Conservation (phyloP, 2,888 invertebrate species). For the Arctia plantaginis region DNA sequence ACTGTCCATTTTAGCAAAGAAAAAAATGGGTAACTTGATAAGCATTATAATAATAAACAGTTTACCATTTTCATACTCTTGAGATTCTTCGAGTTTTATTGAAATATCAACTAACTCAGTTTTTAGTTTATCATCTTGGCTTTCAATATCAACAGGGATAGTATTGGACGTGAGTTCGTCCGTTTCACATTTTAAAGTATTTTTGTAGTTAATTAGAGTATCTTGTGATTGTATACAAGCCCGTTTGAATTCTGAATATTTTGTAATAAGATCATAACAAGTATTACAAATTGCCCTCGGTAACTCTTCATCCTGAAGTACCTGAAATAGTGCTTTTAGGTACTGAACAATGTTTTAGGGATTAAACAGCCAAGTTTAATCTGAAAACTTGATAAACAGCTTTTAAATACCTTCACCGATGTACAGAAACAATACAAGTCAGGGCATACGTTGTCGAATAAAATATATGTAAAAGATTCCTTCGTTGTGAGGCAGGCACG, state of each 20-base stretch:
- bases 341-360: background rate
- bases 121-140: constrained; percentile 33
- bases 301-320: constrained; percentile 65
- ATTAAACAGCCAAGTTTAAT: background rate
- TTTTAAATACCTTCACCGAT: constrained; percentile 69
- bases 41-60: background rate
- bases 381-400: background rate
- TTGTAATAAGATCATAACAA: constrained; percentile 70
- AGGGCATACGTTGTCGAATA: constrained; percentile 72
- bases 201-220: constrained; percentile 56
- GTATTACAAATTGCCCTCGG: constrained; percentile 73
- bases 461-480: constrained; percentile 65
- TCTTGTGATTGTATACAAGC: constrained; percentile 75
- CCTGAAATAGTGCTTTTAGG: constrained; percentile 55
- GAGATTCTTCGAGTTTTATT: constrained; percentile 37
- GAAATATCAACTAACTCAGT: constrained; percentile 30
- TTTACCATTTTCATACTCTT: constrained; percentile 36
- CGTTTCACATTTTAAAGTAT: constrained; percentile 47
- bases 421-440: constrained; percentile 77
- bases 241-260: constrained; percentile 74
- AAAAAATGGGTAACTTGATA: background rate
- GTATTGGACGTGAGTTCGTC: constrained; percentile 15
- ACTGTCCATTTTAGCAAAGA: background rate
- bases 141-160: constrained; percentile 20
- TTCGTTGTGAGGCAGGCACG: constrained; percentile 74